Conservation (phyloP, 1,140 invertebrate genomes). For the Heterodera carotae region DNA sequence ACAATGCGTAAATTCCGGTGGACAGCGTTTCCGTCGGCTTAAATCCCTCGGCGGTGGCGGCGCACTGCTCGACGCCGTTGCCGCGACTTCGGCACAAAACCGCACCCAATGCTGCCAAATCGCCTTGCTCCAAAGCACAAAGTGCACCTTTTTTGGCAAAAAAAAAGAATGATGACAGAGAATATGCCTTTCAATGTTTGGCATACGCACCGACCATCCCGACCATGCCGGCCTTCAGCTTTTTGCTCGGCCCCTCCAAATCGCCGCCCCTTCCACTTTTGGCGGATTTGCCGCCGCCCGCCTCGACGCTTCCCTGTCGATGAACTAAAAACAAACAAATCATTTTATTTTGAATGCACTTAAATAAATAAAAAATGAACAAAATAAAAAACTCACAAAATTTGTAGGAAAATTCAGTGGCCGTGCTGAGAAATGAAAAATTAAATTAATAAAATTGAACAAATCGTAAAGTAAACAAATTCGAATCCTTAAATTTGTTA, state of each 20-base stretch:
- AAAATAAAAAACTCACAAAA: background rate
- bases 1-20: constrained; percentile 36
- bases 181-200: no score
- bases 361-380: background rate
- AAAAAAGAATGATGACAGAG: no score
- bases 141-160: constrained; percentile 36
- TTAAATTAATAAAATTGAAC: background rate
- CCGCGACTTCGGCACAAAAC: constrained; percentile 24
- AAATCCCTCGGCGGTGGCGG: constrained; percentile 8
- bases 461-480: background rate
- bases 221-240: constrained; percentile 46
- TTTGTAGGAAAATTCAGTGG: background rate
- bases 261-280: background rate
- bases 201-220: constrained; percentile 37
- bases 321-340: constrained; percentile 37
- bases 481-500: background rate
- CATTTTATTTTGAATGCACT: background rate
- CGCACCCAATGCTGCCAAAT: constrained; percentile 39
- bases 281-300: constrained; percentile 37
- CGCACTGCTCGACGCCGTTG: background rate
- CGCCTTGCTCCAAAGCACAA: constrained; percentile 44
- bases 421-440: background rate
- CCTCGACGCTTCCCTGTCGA: constrained; percentile 48
- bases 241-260: constrained; percentile 20
- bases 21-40: constrained; percentile 30